Evolutionary conservation across 2,797 vertebrate genomes (phyloP).

Genomic region (Agapornis canus): DNA sequence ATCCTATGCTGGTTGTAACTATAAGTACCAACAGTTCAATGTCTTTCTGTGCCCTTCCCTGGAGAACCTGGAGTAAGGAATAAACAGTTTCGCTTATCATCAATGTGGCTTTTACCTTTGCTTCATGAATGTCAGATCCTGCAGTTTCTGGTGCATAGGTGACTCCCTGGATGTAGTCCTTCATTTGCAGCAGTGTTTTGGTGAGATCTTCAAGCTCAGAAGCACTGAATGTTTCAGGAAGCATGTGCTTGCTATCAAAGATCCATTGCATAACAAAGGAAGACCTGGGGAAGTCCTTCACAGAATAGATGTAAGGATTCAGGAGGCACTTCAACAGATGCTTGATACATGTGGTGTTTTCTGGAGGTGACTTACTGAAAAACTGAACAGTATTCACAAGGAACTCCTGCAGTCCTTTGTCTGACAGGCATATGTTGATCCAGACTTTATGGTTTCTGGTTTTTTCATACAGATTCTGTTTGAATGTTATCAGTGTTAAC

Average conservation of each 20-base stretch:
- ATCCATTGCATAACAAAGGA: conserved; percentile 60
- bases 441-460: conserved; percentile 9
- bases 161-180: not conserved
- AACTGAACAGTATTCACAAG: not conserved
- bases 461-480: conserved; percentile 29
- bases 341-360: conserved; percentile 1
- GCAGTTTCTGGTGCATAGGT: not conserved
- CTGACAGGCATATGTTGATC: conserved; percentile 58
- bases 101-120: conserved; percentile 24
- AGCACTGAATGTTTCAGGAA: not conserved
- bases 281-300: conserved; percentile 39
- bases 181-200: not conserved
- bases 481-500: conserved; percentile 16
- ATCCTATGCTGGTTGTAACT: conserved; percentile 45
- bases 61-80: conserved; percentile 52
- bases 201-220: conserved; percentile 36
- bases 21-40: conserved; percentile 57
- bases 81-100: not conserved
- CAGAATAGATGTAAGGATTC: conserved; percentile 47
- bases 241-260: not conserved
- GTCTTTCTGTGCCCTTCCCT: conserved; percentile 4
- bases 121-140: not conserved
- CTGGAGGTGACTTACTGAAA: not conserved
- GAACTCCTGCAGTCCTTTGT: conserved; percentile 53
- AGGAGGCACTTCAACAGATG: conserved; percentile 54